Evolutionary conservation across 2,113 vertebrate genomes (phyloP).

Genomic region (Emydocephalus ijimae): DNA sequence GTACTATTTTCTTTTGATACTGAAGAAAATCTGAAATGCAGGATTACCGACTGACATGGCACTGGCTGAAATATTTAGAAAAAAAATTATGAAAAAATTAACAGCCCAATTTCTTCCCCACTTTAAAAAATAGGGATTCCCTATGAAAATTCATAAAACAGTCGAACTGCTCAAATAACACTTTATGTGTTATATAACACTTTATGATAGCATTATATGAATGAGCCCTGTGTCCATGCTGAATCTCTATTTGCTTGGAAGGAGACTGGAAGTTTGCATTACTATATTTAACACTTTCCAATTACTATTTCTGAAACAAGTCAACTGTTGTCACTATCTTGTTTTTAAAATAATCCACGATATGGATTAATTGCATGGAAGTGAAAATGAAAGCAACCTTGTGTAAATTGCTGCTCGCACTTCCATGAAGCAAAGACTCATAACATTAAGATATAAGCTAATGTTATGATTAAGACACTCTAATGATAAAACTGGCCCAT

Average conservation of each 20-base stretch:
- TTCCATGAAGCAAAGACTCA: neutral
- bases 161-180: neutral
- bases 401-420: neutral
- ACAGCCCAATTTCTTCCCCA: neutral
- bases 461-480: neutral
- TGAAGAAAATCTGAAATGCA: slow-evolving; percentile 6
- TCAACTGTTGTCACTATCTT: neutral
- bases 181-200: too few relatives aligned
- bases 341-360: neutral
- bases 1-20: neutral
- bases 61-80: neutral
- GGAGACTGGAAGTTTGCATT: neutral
- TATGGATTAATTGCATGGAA: neutral
- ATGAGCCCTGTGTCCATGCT: neutral
- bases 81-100: neutral
- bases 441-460: neutral
- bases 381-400: neutral
- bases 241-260: neutral
- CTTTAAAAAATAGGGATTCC: neutral
- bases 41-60: neutral
- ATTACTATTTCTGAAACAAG: neutral
- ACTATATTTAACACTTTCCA: neutral
- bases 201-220: neutral
- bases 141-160: neutral
- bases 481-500: neutral